Evolutionary conservation across 2,113 vertebrate species (phyloP), one percentile per base, ranked within the genome.

Genomic region (Uropsilus gracilis): DNA sequence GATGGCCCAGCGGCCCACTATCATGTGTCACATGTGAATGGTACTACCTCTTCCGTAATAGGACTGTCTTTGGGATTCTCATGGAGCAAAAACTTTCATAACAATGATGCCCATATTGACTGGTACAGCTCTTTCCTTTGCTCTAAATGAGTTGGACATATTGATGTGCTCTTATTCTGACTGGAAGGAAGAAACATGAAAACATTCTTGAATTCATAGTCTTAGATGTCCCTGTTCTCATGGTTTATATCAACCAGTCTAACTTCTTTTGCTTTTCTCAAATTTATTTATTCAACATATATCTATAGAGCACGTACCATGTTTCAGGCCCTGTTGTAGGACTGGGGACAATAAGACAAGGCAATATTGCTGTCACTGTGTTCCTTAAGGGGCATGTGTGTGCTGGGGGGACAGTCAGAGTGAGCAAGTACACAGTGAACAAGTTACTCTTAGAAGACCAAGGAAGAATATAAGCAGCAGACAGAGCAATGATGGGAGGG

Each of bases 121-220:
- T 14, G 4, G 1, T 39, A 1, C 37, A 94, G 9, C 32, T 82
- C 57, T 72, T 91, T 90, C 8, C 7, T 95, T 90, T 73, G 32
- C 34, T 32, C 66, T 85, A 53, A 72, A 75, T 57, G 59, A 84
- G 32, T 84, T 91, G 85, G 30, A 77, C 5, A 81, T 37, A 59
- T 18, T 53, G 28, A 17, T 72, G 17, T 39, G 48, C n/a, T 53
- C 53, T 92, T 89, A 68, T 84, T 91, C 44, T 82, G 55, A 64
- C 2, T 50, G 10, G 6, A 94, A 85, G 32, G 82, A 73, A 88
- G 57, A 69, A 69, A 63, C 78, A 39, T 91, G 11, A 88, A 87
- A 90, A 34, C 24, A 53, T n/a, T 44, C 24, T 81, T 90, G 73
- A 91, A 82, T 94, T 59, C 78, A 72, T 64, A 73, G 18, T 53